Conservation (phyloP, 2,797 vertebrate genomes). For the Ispidina lecontei region DNA sequence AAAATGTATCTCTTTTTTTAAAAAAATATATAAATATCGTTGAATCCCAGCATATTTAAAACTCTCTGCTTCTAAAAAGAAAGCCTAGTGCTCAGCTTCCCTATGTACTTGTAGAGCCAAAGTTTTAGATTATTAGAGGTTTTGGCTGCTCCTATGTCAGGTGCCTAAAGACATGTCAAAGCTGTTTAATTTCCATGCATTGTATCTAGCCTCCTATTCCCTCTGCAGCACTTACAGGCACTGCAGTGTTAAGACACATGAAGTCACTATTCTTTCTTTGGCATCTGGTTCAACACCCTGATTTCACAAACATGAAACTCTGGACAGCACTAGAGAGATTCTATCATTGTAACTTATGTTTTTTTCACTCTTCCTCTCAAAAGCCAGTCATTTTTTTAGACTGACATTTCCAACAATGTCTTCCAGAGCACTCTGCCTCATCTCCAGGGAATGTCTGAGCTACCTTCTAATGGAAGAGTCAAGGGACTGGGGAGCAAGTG, state of each 20-base stretch:
- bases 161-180: conserved; percentile 18
- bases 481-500: neutral
- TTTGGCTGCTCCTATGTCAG: neutral
- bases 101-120: neutral
- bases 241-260: neutral
- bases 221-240: neutral
- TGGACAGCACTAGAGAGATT: neutral
- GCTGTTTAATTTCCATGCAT: neutral
- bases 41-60: neutral
- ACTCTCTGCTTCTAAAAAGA: neutral
- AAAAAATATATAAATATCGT: neutral
- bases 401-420: neutral
- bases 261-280: neutral
- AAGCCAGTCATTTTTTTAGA: neutral
- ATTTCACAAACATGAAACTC: conserved; percentile 11
- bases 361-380: neutral
- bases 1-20: neutral
- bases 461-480: neutral
- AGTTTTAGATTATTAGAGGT: neutral
- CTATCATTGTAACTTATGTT: neutral
- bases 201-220: neutral
- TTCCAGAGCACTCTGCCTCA: neutral
- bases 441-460: neutral
- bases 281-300: neutral
- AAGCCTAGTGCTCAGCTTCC: neutral